Evolutionary conservation across 2,888 invertebrate species (phyloP).

Genomic region (Drepanosiphum platanoidis): DNA sequence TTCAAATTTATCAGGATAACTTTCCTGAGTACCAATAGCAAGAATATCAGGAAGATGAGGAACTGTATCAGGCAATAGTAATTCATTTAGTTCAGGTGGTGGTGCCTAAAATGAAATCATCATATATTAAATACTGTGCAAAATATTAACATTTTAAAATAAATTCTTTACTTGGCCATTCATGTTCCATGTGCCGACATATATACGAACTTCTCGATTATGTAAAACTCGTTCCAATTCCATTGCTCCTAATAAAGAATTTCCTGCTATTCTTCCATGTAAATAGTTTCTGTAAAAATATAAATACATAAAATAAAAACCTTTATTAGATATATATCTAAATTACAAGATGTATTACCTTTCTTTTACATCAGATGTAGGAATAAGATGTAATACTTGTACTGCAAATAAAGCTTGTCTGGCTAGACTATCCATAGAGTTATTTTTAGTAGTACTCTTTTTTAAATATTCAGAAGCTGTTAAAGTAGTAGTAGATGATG

Average conservation of each 20-base stretch:
- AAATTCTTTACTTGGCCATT: conserved; percentile 82
- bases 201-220: conserved; percentile 84
- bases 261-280: conserved; percentile 82
- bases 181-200: conserved; percentile 94
- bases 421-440: conserved; percentile 75
- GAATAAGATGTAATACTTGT: conserved; percentile 83
- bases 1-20: conserved; percentile 84
- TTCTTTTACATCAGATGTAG: conserved; percentile 83
- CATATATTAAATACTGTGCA: neutral
- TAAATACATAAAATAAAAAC: conserved; percentile 6
- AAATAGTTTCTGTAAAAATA: conserved; percentile 72
- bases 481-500: conserved; percentile 56
- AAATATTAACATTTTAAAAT: neutral
- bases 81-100: conserved; percentile 80
- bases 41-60: conserved; percentile 90
- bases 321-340: neutral
- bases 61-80: conserved; percentile 85
- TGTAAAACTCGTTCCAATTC: conserved; percentile 90
- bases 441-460: conserved; percentile 63
- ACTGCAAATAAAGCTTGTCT: conserved; percentile 81
- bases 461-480: conserved; percentile 45
- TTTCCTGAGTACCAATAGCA: conserved; percentile 93
- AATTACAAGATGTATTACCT: conserved; percentile 72
- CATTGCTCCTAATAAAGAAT: conserved; percentile 82
- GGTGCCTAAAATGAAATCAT: conserved; percentile 68